Conservation (phyloP, 2,113 vertebrate species). For the Sakesphorus luctuosus region DNA sequence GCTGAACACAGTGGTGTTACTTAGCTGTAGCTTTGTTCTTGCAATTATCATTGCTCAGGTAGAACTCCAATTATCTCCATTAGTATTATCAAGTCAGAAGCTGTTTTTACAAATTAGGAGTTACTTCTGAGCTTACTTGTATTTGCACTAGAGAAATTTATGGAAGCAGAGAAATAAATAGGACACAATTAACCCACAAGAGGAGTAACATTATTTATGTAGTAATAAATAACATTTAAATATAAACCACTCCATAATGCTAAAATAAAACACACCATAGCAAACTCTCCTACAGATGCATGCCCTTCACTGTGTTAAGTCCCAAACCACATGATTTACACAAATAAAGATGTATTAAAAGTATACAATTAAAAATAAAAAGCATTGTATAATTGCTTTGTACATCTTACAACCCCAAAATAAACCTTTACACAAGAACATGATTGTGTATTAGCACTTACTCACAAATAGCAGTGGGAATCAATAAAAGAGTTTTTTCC, state of each 20-base stretch:
- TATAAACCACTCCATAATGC: background rate
- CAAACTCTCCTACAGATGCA: background rate
- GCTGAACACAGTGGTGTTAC: background rate
- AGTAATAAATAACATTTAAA: background rate
- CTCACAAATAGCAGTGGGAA: background rate
- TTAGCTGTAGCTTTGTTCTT: background rate
- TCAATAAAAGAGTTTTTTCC: accelerated
- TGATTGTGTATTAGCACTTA: accelerated
- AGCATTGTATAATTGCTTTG: background rate
- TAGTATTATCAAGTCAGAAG: background rate
- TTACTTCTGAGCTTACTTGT: background rate
- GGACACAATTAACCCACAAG: background rate
- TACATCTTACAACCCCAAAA: background rate
- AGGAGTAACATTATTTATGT: background rate
- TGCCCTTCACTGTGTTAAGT: background rate
- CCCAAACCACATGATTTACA: accelerated
- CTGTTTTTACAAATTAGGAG: background rate
- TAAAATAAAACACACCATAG: background rate
- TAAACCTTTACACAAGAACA: background rate
- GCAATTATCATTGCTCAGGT: background rate
- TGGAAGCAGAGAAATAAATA: background rate
- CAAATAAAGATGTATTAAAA: background rate
- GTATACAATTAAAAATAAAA: background rate
- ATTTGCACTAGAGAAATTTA: background rate
- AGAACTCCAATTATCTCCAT: background rate